Evolutionary conservation across 2,113 vertebrate genomes (phyloP).

Genomic region (Mohoua ochrocephala): DNA sequence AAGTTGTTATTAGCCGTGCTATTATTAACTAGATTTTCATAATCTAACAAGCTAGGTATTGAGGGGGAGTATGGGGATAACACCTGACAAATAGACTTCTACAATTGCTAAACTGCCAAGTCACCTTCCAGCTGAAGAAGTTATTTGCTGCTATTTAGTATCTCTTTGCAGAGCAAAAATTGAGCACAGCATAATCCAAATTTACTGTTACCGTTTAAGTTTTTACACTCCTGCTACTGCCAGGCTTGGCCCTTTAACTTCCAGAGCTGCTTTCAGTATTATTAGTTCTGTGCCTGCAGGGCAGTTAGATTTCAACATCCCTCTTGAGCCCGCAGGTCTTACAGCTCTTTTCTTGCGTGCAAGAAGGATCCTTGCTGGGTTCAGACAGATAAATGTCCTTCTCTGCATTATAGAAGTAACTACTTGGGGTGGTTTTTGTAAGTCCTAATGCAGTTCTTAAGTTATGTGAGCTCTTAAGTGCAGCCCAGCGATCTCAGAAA

Average conservation of each 20-base stretch:
- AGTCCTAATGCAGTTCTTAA: neutral
- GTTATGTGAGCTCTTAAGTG: neutral
- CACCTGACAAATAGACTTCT: neutral
- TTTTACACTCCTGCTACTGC: neutral
- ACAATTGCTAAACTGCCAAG: conserved; percentile 3
- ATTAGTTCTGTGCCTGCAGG: neutral
- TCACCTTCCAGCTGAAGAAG: conserved; percentile 16
- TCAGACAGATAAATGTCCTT: neutral
- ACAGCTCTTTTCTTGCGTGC: neutral
- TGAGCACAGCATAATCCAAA: neutral
- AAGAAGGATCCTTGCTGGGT: neutral
- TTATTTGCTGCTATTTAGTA: neutral
- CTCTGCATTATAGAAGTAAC: neutral
- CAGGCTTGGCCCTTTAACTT: neutral
- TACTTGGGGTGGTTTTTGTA: neutral
- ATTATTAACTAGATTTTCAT: neutral
- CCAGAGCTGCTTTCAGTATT: neutral
- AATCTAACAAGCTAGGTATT: neutral
- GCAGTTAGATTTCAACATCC: neutral
- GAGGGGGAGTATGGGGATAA: neutral
- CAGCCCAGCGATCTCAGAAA: neutral
- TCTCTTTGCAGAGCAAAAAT: neutral
- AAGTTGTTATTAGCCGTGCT: neutral
- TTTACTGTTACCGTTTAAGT: neutral
- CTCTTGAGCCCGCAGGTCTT: neutral